These are phyloP conservation scores for Tenthredo amoena DNA, from an alignment of 2,888 invertebrate species.

Conservation along the genomic window DNA sequence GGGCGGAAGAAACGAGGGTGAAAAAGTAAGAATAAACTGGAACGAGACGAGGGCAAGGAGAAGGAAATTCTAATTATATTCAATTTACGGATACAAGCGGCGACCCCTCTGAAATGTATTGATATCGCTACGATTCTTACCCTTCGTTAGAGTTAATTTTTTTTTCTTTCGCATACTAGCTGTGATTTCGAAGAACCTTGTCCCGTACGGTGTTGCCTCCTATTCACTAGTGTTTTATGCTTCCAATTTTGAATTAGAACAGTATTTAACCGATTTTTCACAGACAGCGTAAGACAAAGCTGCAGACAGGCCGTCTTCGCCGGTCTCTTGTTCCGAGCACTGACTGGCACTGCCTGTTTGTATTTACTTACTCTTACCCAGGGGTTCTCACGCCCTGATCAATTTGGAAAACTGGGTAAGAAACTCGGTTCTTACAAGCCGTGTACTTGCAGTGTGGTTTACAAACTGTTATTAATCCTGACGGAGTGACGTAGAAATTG, in stretches of 20 bases:
- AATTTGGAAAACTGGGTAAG: slow-evolving; percentile 17
- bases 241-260: slow-evolving; percentile 43
- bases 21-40: slow-evolving; percentile 57
- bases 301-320: slow-evolving; percentile 61
- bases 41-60: slow-evolving; percentile 50
- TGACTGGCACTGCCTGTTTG: slow-evolving; percentile 55
- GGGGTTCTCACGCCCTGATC: slow-evolving; percentile 59
- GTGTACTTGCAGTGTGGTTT: not conserved
- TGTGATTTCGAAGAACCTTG: not conserved
- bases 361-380: slow-evolving; percentile 64
- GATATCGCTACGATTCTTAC: not conserved
- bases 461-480: not conserved
- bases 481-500: not conserved
- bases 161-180: not conserved
- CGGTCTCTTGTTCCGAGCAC: slow-evolving; percentile 59
- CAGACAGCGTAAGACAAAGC: slow-evolving; percentile 57
- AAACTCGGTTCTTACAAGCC: not conserved
- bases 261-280: slow-evolving; percentile 35
- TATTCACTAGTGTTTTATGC: slow-evolving; percentile 1
- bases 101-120: not conserved
- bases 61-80: slow-evolving; percentile 65
- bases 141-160: not conserved
- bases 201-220: not conserved
- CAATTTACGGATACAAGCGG: not conserved
- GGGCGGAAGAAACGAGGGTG: slow-evolving; percentile 51